A percentile compares a stretch with the other conserved stretches of the same genome.
These are phyloP conservation scores for Dolichopus griseipennis DNA, from an alignment of 2,888 invertebrate genomes.

Conservation along the genomic window DNA sequence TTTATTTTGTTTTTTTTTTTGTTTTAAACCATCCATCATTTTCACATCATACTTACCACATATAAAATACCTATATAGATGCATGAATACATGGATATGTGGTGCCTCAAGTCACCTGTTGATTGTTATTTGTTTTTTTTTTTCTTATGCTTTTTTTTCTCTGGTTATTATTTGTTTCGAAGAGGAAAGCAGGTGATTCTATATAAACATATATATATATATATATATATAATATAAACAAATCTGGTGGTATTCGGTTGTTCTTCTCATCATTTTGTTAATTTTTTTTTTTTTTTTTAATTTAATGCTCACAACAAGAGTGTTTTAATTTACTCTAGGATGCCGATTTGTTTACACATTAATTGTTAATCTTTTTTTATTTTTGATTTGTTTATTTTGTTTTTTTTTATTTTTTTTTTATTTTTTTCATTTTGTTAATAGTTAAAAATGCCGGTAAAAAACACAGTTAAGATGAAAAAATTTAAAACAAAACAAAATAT, in stretches of 20 bases:
- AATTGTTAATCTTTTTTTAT: conserved; percentile 7
- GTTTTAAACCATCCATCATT: background rate
- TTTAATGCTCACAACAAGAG: conserved; percentile 6
- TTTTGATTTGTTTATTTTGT: background rate
- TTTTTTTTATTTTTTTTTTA: background rate
- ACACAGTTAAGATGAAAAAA: background rate
- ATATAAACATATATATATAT: too few relatives aligned
- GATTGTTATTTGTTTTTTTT: background rate
- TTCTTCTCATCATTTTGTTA: background rate
- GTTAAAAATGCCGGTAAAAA: conserved; percentile 3
- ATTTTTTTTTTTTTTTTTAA: background rate
- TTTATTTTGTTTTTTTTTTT: too few relatives aligned
- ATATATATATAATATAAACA: background rate
- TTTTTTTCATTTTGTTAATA: background rate
- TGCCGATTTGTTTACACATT: conserved; percentile 8
- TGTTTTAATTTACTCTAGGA: conserved; percentile 5
- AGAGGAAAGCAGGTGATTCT: background rate
- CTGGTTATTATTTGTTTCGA: background rate
- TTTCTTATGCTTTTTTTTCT: too few relatives aligned
- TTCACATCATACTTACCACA: background rate
- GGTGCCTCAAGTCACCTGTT: background rate
- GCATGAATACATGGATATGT: background rate
- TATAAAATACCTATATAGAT: background rate
- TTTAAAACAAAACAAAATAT: background rate
- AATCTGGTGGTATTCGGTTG: background rate